phyloP scores from a whole-genome alignment of 2,888 invertebrate genomes.

The Lasioglossum zephyrum region DNA sequence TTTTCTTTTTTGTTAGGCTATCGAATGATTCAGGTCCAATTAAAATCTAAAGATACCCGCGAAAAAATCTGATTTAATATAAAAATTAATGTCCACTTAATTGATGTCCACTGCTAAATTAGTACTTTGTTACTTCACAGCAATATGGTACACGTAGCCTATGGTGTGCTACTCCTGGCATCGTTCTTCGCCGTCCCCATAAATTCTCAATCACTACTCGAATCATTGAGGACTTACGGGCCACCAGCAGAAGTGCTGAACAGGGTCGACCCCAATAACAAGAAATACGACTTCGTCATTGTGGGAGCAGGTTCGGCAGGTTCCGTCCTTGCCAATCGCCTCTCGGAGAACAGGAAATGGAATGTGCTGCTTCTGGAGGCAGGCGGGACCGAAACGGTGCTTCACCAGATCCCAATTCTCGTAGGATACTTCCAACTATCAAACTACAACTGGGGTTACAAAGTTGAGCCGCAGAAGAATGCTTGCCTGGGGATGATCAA shows the following conservation, averaged over 20 bases:
- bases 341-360: conserved; percentile 88
- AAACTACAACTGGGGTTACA: conserved; percentile 90
- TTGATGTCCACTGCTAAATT: neutral
- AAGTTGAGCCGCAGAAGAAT: conserved; percentile 87
- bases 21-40: no score
- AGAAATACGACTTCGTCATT: conserved; percentile 88
- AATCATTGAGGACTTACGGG: conserved; percentile 71
- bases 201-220: conserved; percentile 62
- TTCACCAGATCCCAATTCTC: conserved; percentile 87
- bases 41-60: neutral
- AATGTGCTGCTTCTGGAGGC: conserved; percentile 89
- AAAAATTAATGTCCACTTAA: neutral
- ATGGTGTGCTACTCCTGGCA: neutral
- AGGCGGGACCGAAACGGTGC: conserved; percentile 85
- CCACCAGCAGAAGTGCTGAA: conserved; percentile 64
- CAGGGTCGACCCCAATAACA: conserved; percentile 78
- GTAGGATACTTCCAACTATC: conserved; percentile 86
- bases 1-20: no score
- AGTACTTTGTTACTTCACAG: neutral
- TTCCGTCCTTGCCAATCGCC: conserved; percentile 89
- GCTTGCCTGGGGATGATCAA: conserved; percentile 90
- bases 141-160: neutral
- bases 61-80: neutral
- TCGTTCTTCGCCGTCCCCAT: neutral
- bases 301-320: conserved; percentile 91